Percentiles rank a stretch among this genome's conserved stretches.
Evolutionary conservation across 2,888 invertebrate species (phyloP).

Genomic region (Auanema freiburgensis): DNA sequence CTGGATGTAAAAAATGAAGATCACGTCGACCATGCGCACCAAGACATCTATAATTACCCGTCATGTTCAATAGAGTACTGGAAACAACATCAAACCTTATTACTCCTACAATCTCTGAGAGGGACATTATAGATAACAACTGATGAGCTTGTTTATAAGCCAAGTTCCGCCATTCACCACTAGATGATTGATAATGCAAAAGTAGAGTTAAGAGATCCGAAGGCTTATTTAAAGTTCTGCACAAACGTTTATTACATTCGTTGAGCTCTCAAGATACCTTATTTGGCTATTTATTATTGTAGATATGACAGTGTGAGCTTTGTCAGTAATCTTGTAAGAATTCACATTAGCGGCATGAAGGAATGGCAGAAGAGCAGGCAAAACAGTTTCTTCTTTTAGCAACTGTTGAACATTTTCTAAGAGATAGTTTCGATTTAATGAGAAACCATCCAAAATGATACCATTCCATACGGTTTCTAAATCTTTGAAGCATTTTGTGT

Average conservation of each 20-base stretch:
- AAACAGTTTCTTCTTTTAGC: not conserved
- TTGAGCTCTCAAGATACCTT: too few relatives aligned
- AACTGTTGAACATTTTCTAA: constrained; percentile 2
- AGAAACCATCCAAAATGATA: not conserved
- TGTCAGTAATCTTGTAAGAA: not conserved
- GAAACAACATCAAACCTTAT: too few relatives aligned
- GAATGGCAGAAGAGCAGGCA: not conserved
- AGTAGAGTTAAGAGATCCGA: not conserved
- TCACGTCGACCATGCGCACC: not conserved
- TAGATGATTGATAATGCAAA: not conserved
- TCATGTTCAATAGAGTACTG: not conserved
- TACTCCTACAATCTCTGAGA: not conserved
- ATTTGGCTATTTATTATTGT: not conserved
- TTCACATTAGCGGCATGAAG: constrained; percentile 1
- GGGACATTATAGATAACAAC: not conserved
- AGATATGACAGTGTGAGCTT: not conserved
- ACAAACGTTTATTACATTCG: too few relatives aligned
- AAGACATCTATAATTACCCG: constrained; percentile 4
- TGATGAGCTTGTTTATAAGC: not conserved
- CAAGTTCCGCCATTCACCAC: not conserved
- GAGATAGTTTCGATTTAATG: not conserved
- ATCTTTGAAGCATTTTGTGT: not conserved
- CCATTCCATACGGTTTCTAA: not conserved
- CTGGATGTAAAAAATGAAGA: not conserved
- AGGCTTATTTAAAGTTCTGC: not conserved